Evolutionary conservation across 2,888 invertebrate genomes (phyloP).

Genomic region (Cyclophora albipunctata): DNA sequence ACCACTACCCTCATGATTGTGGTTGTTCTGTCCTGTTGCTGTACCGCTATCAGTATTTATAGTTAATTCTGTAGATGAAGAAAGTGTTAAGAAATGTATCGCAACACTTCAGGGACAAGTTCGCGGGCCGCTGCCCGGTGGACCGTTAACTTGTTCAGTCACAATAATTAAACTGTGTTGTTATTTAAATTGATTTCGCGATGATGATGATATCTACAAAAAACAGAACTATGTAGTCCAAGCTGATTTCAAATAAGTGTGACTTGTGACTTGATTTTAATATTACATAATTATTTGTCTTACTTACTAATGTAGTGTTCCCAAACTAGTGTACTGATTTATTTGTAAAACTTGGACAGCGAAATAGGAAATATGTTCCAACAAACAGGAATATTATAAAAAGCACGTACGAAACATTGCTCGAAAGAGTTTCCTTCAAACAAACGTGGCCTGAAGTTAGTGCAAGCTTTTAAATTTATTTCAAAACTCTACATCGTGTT

Average conservation of each 20-base stretch:
- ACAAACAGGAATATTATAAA: slow-evolving; percentile 17
- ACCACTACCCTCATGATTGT: slow-evolving; percentile 59
- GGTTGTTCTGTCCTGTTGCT: slow-evolving; percentile 36
- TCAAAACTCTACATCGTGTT: slow-evolving; percentile 43
- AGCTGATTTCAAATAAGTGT: too few relatives aligned
- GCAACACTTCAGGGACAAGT: slow-evolving; percentile 56
- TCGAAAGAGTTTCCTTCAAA: slow-evolving; percentile 38
- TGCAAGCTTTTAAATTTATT: slow-evolving; percentile 50
- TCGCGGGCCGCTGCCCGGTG: slow-evolving; percentile 31
- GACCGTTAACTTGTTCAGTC: slow-evolving; percentile 35
- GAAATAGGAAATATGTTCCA: too few relatives aligned
- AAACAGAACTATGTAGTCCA: too few relatives aligned
- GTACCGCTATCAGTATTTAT: slow-evolving; percentile 54
- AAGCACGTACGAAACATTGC: slow-evolving; percentile 38
- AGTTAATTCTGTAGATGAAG: slow-evolving; percentile 49
- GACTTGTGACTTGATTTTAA: too few relatives aligned
- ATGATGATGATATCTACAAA: too few relatives aligned
- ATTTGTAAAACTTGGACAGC: too few relatives aligned
- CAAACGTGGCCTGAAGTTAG: slow-evolving; percentile 44
- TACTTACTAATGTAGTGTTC: too few relatives aligned
- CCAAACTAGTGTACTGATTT: too few relatives aligned
- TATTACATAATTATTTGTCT: too few relatives aligned
- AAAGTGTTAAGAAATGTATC: slow-evolving; percentile 55
- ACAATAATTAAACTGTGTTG: too few relatives aligned
- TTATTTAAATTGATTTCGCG: too few relatives aligned